A percentile compares a stretch with the other conserved stretches of the same genome.
Conservation (phyloP, 37 sponge, comb jelly and placozoan genomes). For the Tethya wilhelma region DNA sequence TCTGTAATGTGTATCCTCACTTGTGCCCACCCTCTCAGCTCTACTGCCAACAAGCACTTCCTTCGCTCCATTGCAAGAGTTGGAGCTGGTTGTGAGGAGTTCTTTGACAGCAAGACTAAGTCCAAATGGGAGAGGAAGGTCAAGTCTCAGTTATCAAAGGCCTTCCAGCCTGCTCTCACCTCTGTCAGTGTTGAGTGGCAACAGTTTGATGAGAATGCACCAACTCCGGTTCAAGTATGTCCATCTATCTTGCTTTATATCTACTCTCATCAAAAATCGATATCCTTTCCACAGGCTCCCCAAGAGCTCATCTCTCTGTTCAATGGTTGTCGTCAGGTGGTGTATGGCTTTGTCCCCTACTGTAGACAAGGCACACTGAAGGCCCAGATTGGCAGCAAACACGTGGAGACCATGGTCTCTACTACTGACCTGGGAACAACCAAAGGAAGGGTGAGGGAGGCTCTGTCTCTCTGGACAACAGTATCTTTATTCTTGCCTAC, state of each 20-base stretch:
- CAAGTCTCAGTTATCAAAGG: conserved; percentile 77
- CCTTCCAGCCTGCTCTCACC: conserved; percentile 92
- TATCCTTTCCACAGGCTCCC: conserved; percentile 69
- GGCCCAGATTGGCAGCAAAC: conserved; percentile 91
- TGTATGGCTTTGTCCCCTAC: conserved; percentile 95
- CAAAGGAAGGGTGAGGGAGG: conserved; percentile 66
- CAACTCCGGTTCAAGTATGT: conserved; percentile 67
- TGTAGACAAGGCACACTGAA: conserved; percentile 86
- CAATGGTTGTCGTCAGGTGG: conserved; percentile 90
- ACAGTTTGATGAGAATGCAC: conserved; percentile 78
- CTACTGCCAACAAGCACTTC: conserved; percentile 88
- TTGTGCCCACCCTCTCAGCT: conserved; percentile 35
- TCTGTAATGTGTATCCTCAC: not conserved
- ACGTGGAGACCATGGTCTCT: conserved; percentile 89
- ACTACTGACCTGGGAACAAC: conserved; percentile 86
- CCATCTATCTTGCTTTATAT: not conserved
- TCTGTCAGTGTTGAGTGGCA: conserved; percentile 90
- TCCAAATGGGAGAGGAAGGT: conserved; percentile 93
- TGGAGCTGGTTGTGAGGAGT: conserved; percentile 85
- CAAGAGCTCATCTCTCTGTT: conserved; percentile 86
- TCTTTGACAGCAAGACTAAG: conserved; percentile 89
- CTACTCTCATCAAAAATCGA: not conserved
- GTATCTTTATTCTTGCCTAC: not conserved
- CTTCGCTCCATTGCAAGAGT: conserved; percentile 85
- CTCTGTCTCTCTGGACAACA: not conserved